phyloP scores from a whole-genome alignment of 1,140 invertebrate species.

The Acromyrmex charruanus region DNA sequence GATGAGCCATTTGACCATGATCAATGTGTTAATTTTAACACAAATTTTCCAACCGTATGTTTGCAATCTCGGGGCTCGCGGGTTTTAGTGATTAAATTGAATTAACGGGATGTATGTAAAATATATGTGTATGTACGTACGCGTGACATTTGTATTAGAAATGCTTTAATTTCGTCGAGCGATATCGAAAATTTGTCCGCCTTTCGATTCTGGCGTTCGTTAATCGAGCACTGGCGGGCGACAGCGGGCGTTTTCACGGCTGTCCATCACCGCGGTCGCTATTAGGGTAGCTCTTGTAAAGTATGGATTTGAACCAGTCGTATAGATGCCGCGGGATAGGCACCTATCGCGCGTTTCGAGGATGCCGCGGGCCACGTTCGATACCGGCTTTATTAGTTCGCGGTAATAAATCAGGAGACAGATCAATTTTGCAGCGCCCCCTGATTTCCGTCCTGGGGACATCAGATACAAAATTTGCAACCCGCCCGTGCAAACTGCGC shows the following conservation, averaged over 20 bases:
- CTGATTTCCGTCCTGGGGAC: conserved; percentile 81
- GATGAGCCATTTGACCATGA: no score
- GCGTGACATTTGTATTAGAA: background rate
- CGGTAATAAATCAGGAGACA: conserved; percentile 83
- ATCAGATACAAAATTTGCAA: conserved; percentile 85
- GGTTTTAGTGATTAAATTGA: conserved; percentile 40
- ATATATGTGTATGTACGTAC: background rate
- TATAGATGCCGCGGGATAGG: conserved; percentile 63
- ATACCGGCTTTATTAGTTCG: conserved; percentile 84
- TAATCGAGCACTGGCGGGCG: conserved; percentile 46
- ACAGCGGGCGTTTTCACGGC: conserved; percentile 63
- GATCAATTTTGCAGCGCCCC: conserved; percentile 82
- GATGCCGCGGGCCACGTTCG: conserved; percentile 73
- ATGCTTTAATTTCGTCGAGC: conserved; percentile 22
- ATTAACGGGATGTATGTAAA: conserved; percentile 14
- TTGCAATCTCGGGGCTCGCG: background rate
- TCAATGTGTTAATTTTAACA: no score
- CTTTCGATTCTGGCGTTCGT: conserved; percentile 45
- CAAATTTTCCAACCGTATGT: background rate
- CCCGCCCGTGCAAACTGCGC: conserved; percentile 57
- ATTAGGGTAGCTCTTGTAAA: conserved; percentile 71
- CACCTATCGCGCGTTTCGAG: conserved; percentile 71
- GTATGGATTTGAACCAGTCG: conserved; percentile 73
- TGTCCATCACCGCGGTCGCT: conserved; percentile 55
- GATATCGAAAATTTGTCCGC: conserved; percentile 52